Evolutionary conservation across 2,113 vertebrate species (phyloP).

Genomic region (Anseranas semipalmata): DNA sequence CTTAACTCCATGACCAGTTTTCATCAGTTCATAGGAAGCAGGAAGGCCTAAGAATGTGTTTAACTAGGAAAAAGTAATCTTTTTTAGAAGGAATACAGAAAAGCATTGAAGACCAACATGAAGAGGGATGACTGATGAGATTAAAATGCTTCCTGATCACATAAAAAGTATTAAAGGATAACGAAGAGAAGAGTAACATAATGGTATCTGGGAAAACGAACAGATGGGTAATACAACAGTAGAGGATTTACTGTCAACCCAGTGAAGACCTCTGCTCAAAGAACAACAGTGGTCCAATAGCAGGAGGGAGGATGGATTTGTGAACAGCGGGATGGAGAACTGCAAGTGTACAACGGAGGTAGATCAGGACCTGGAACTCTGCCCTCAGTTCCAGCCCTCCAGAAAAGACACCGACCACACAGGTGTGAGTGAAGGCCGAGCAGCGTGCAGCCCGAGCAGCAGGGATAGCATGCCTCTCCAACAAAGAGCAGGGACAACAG

Average conservation of each 20-base stretch:
- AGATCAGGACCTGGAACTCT: rapidly evolving
- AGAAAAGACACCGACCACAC: background rate
- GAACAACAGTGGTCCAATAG: background rate
- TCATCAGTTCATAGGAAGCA: background rate
- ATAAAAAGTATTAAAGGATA: background rate
- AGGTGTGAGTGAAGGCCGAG: background rate
- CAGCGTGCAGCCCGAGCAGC: background rate
- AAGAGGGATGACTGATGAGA: background rate
- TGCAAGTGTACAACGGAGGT: background rate
- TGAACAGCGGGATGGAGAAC: background rate
- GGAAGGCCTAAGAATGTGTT: background rate
- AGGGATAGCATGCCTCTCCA: background rate
- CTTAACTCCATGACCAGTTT: background rate
- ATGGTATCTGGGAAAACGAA: background rate
- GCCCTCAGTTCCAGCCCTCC: background rate
- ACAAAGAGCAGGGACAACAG: background rate
- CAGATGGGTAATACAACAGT: background rate
- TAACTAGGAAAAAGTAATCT: background rate
- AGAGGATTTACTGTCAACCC: background rate
- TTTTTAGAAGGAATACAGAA: background rate
- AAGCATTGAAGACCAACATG: background rate
- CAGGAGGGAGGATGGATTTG: background rate
- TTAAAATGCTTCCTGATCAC: background rate
- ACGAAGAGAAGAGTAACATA: background rate
- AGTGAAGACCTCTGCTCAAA: background rate